Conservation (phyloP, 2,797 vertebrate genomes). For the Manis crassicaudata region DNA sequence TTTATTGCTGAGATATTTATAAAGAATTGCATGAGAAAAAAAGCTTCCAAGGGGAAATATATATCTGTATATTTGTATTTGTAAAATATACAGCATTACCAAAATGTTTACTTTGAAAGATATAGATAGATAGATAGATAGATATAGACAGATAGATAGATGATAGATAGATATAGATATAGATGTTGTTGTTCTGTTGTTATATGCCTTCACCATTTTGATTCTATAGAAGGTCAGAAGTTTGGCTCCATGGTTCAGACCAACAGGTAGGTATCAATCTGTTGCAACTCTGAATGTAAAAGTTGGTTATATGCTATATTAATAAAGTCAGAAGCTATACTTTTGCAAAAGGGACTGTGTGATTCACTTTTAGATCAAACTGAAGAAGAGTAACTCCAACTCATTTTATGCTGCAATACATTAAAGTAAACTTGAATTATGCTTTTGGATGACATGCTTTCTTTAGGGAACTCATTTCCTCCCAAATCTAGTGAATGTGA, state of each 20-base stretch:
- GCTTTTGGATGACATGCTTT: neutral
- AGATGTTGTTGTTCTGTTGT: neutral
- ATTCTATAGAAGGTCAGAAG: neutral
- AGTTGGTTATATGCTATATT: neutral
- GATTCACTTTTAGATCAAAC: neutral
- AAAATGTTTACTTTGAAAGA: neutral
- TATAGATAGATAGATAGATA: neutral
- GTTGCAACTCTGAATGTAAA: neutral
- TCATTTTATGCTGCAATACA: neutral
- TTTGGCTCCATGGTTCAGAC: neutral
- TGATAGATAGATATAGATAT: too few species aligned
- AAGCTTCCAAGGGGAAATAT: neutral
- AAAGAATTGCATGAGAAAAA: neutral
- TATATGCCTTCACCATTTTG: neutral
- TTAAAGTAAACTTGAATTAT: neutral
- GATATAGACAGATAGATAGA: too few species aligned
- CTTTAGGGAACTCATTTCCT: neutral
- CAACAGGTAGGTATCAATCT: neutral
- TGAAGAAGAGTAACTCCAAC: neutral
- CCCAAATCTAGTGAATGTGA: neutral
- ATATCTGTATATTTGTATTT: conserved; percentile 31
- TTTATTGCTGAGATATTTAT: conserved; percentile 23
- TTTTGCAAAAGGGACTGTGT: neutral
- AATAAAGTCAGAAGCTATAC: neutral
- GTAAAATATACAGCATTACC: conserved; percentile 47